Evolutionary conservation across 2,888 invertebrate genomes (phyloP).

Genomic region (Microplitis deprimator): DNA sequence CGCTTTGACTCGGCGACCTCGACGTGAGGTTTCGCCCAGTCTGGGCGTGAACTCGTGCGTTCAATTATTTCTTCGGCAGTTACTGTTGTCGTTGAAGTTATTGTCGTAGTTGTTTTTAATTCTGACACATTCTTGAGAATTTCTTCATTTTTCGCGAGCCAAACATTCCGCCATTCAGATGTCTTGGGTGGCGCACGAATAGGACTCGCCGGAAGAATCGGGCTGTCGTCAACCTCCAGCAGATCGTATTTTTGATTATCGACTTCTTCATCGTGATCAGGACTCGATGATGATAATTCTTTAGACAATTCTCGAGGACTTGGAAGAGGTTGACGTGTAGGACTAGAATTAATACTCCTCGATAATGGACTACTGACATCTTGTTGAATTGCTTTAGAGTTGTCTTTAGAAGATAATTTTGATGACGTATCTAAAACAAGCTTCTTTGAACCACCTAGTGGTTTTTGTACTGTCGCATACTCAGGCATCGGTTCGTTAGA

Average conservation of each 20-base stretch:
- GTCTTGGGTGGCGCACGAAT: conserved; percentile 64
- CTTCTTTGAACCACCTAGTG: conserved; percentile 44
- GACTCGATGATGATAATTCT: conserved; percentile 26
- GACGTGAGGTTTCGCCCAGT: conserved; percentile 64
- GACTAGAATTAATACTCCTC: conserved; percentile 55
- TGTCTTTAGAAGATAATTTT: conserved; percentile 42
- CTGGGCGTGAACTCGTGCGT: conserved; percentile 61
- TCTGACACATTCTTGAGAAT: conserved; percentile 62
- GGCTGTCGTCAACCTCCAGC: conserved; percentile 57
- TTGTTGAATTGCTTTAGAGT: conserved; percentile 24
- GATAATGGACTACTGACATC: conserved; percentile 24
- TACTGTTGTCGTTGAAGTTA: neutral
- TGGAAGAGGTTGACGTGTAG: conserved; percentile 44
- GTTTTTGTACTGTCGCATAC: conserved; percentile 66
- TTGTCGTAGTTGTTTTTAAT: conserved; percentile 40
- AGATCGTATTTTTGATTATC: conserved; percentile 51
- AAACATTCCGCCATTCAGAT: conserved; percentile 67
- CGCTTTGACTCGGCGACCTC: conserved; percentile 53
- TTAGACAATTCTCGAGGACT: conserved; percentile 34
- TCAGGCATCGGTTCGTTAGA: conserved; percentile 57
- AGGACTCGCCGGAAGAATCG: conserved; percentile 56
- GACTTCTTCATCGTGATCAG: conserved; percentile 53
- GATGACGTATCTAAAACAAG: conserved; percentile 24
- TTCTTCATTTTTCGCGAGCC: conserved; percentile 67
- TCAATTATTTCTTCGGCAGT: conserved; percentile 53